Base-by-base conservation (phyloP, 2,888 invertebrate species). In the Dryobotodes eremita region DNA sequence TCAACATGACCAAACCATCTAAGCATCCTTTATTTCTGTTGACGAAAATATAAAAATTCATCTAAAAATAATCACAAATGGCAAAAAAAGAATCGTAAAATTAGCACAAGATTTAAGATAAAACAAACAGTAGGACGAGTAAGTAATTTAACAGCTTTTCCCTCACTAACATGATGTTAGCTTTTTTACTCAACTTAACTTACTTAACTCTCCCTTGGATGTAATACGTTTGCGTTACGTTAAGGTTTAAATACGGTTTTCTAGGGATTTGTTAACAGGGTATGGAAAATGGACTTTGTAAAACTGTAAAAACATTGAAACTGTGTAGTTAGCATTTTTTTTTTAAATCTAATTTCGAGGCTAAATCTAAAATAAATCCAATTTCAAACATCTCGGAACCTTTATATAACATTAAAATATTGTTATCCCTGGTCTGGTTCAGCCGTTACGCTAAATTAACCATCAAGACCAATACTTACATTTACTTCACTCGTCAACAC, bases 61-160 rank as follows among this genome's bases (percentile, higher is more conserved):
- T 68, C 13, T 23, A 64, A 36, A 64, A 23, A 64, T 36, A 36
- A 61, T 4, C n/a, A n/a, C 20, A 23, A 42, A 42, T 42, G 42
- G 31, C 15, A 26, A 62, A 59, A 46, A 50, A 10, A 48, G 55
- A 7, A 50, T 26, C 31, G 15, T 64, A n/a, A 73, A 62, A 74
- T 59, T 31, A 71, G 48, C n/a, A 26, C 17, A 55, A 71, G 68
- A 31, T 66, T 57, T 31, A n/a, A 31, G 53, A 61, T 20, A 70
- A 62, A 50, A 65, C 42, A 72, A 80, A 73, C 76, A 62, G n/a
- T 53, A 13, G 31, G 6, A 36, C 66, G 2, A 50, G 31, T 46
- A 48, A 64, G 68, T 82, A 53, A 71, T 71, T 77, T 61, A 85
- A 64, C 55, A 69, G 77, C 71, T 84, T n/a, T 84, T 46, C 46